These are phyloP conservation scores for Drosophila greeni DNA, from an alignment of 2,888 invertebrate species.

Conservation along the genomic window DNA sequence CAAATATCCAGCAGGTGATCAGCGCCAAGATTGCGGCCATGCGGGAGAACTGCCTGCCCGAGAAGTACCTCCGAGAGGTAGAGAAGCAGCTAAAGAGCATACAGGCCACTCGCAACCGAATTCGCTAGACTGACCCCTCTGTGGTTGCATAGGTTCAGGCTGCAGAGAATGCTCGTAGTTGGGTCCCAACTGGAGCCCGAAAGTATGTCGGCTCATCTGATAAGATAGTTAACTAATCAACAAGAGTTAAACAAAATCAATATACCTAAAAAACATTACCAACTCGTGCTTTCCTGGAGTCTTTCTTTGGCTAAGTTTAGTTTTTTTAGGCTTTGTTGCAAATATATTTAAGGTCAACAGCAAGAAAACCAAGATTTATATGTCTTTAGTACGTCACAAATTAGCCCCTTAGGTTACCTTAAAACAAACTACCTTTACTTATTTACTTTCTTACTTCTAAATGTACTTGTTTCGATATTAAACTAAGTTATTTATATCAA, in stretches of 20 bases:
- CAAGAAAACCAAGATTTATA: too few species aligned
- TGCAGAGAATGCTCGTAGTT: not conserved
- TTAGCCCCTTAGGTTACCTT: too few species aligned
- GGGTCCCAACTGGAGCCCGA: constrained; percentile 19
- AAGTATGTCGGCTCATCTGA: constrained; percentile 38
- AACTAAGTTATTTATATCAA: not conserved
- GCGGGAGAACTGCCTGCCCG: constrained; percentile 78
- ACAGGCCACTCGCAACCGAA: constrained; percentile 55
- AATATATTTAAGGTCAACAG: not conserved
- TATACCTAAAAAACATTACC: not conserved
- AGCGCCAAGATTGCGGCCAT: constrained; percentile 76
- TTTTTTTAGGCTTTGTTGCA: not conserved
- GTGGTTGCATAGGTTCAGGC: constrained; percentile 41
- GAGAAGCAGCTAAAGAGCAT: constrained; percentile 75
- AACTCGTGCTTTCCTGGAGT: not conserved
- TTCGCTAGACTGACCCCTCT: constrained; percentile 42
- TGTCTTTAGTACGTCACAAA: too few species aligned
- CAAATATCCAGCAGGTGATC: constrained; percentile 76
- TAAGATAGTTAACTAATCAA: not conserved
- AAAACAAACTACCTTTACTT: too few species aligned
- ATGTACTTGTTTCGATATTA: too few species aligned
- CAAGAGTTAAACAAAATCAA: not conserved
- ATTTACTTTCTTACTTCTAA: too few species aligned
- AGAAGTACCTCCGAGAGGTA: constrained; percentile 78
- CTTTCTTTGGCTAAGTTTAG: not conserved